Evolutionary conservation across 1,140 invertebrate species (phyloP).

Genomic region (Neodiprion virginianus): DNA sequence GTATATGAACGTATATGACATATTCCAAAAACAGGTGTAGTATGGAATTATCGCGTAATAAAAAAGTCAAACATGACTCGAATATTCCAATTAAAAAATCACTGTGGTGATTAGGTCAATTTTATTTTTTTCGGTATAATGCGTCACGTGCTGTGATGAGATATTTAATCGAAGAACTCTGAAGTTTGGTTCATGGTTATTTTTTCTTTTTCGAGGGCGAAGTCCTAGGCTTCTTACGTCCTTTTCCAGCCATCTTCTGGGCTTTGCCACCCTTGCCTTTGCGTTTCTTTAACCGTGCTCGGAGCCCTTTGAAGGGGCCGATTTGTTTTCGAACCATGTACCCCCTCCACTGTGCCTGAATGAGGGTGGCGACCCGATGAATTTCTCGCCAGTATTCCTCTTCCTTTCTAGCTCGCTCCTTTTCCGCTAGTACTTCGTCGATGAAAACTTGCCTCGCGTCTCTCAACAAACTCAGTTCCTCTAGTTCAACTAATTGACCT

Average conservation of each 20-base stretch:
- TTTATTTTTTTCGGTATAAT: too few relatives aligned
- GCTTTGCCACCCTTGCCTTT: not conserved
- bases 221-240: too few relatives aligned
- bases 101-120: too few relatives aligned
- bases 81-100: too few relatives aligned
- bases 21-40: too few relatives aligned
- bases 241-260: slow-evolving; percentile 21
- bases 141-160: too few relatives aligned
- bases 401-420: slow-evolving; percentile 27
- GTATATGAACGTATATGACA: too few relatives aligned
- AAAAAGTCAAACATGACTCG: too few relatives aligned
- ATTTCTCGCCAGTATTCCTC: slow-evolving; percentile 31
- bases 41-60: too few relatives aligned
- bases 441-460: slow-evolving; percentile 36
- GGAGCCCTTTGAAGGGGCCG: slow-evolving; percentile 34
- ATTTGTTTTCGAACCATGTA: slow-evolving; percentile 48
- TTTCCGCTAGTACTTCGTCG: slow-evolving; percentile 32
- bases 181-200: slow-evolving; percentile 22
- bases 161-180: not conserved
- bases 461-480: slow-evolving; percentile 31
- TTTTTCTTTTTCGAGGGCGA: slow-evolving; percentile 17
- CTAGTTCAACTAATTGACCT: slow-evolving; percentile 34
- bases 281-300: slow-evolving; percentile 21
- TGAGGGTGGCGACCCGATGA: slow-evolving; percentile 38
- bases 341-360: slow-evolving; percentile 48